Conservation (phyloP, 2,113 vertebrate genomes). For the Lasiurus borealis region DNA sequence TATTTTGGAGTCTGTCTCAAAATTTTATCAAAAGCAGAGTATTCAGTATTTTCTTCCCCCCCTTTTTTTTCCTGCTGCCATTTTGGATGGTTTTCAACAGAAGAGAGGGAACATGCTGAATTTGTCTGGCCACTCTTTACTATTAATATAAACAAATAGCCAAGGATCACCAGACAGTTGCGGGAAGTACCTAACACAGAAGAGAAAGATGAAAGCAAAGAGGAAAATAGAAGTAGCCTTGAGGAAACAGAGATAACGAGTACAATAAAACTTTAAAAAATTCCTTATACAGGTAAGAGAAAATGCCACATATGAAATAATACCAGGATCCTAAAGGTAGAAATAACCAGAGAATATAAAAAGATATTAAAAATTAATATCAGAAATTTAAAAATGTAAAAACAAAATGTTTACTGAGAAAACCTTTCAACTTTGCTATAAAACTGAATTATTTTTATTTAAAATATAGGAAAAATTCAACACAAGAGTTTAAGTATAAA, state of each 20-base stretch:
- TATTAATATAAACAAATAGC: background rate
- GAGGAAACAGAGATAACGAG: background rate
- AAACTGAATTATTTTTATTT: too few relatives aligned
- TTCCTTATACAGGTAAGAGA: constrained; percentile 21
- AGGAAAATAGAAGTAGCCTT: background rate
- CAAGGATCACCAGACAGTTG: background rate
- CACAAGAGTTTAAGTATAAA: background rate
- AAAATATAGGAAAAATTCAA: too few relatives aligned
- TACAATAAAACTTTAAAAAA: background rate
- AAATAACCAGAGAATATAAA: constrained; percentile 61
- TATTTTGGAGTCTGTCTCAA: background rate
- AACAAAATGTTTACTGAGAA: background rate
- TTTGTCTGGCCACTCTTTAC: background rate
- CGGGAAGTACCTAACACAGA: background rate
- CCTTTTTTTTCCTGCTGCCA: background rate
- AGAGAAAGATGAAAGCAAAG: background rate
- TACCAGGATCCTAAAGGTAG: background rate
- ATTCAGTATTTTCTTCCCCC: background rate
- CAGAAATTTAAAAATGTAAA: constrained; percentile 47
- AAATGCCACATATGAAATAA: background rate
- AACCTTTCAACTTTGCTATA: background rate
- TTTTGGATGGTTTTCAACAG: constrained; percentile 2
- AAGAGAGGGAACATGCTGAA: background rate
- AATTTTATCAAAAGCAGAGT: background rate
- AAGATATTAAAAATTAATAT: constrained; percentile 54